phyloP scores from a whole-genome alignment of 2,113 vertebrate species.

The Cololabis saira region DNA sequence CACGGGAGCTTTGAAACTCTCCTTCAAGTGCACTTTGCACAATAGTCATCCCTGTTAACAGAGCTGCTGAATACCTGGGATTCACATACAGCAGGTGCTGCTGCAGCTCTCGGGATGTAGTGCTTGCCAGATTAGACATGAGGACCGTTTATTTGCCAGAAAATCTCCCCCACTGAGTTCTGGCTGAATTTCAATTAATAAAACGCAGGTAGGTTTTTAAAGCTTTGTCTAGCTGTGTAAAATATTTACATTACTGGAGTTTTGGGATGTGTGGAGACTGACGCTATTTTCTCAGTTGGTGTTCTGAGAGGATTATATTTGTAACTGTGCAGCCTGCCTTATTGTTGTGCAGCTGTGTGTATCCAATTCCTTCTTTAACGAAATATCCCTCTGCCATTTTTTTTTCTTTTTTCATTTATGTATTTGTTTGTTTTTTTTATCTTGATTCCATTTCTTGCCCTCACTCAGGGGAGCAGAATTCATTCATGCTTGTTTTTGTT shows the following conservation, averaged over 20 bases:
- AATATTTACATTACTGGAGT: conserved; percentile 21
- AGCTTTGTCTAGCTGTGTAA: conserved; percentile 30
- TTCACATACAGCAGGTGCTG: conserved; percentile 62
- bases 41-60: conserved; percentile 55
- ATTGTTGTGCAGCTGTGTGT: conserved; percentile 56
- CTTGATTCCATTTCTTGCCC: conserved; percentile 67
- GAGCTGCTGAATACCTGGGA: conserved; percentile 49
- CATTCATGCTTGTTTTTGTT: conserved; percentile 54
- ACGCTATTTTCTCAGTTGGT: conserved; percentile 40
- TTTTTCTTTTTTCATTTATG: conserved; percentile 12
- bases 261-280: conserved; percentile 17
- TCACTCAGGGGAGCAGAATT: conserved; percentile 67
- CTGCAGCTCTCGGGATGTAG: conserved; percentile 36
- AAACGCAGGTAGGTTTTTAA: conserved; percentile 46
- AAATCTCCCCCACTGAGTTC: conserved; percentile 28
- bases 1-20: conserved; percentile 26
- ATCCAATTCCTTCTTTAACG: conserved; percentile 74
- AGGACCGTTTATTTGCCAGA: conserved; percentile 52
- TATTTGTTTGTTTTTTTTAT: conserved; percentile 41
- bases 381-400: conserved; percentile 64
- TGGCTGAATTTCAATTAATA: conserved; percentile 67
- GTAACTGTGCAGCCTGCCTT: conserved; percentile 13
- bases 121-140: conserved; percentile 64
- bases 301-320: conserved; percentile 16
- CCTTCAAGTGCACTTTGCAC: conserved; percentile 40